A percentile compares a stretch with the other conserved stretches of the same genome.
Conservation (phyloP, 64 coral and sea anemone genomes). For the Pachyseris speciosa region DNA sequence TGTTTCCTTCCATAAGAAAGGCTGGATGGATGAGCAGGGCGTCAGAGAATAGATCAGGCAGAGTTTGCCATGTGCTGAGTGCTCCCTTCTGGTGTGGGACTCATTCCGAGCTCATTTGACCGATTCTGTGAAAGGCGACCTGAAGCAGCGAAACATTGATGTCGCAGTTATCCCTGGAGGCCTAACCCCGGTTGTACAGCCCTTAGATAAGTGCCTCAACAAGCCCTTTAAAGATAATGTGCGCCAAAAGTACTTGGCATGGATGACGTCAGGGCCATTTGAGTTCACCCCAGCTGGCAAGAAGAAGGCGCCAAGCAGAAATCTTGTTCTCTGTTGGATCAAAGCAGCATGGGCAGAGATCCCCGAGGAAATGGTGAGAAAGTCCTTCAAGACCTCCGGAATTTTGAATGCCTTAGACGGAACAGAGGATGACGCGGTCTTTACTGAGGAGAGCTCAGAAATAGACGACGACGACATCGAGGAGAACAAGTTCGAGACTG, state of each 20-base stretch:
- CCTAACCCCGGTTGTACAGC: slow-evolving; percentile 48
- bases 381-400: too few relatives aligned
- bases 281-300: slow-evolving; percentile 17
- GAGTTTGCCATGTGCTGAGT: not conserved
- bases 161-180: slow-evolving; percentile 65
- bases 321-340: slow-evolving; percentile 19
- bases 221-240: slow-evolving; percentile 73
- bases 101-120: slow-evolving; percentile 23
- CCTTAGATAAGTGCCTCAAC: slow-evolving; percentile 62
- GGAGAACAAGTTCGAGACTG: too few relatives aligned
- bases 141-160: slow-evolving; percentile 37
- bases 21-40: too few relatives aligned
- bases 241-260: slow-evolving; percentile 21
- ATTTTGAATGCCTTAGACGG: too few relatives aligned
- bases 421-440: too few relatives aligned
- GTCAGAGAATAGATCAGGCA: too few relatives aligned
- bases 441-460: too few relatives aligned
- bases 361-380: too few relatives aligned
- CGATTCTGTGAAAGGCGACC: slow-evolving; percentile 9
- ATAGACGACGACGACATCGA: too few relatives aligned
- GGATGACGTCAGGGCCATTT: slow-evolving; percentile 47
- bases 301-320: slow-evolving; percentile 53
- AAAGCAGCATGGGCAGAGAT: not conserved
- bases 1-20: too few relatives aligned
- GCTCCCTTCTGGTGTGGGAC: slow-evolving; percentile 4